Conservation (phyloP, 2,113 vertebrate species). For the Petroica traversi region DNA sequence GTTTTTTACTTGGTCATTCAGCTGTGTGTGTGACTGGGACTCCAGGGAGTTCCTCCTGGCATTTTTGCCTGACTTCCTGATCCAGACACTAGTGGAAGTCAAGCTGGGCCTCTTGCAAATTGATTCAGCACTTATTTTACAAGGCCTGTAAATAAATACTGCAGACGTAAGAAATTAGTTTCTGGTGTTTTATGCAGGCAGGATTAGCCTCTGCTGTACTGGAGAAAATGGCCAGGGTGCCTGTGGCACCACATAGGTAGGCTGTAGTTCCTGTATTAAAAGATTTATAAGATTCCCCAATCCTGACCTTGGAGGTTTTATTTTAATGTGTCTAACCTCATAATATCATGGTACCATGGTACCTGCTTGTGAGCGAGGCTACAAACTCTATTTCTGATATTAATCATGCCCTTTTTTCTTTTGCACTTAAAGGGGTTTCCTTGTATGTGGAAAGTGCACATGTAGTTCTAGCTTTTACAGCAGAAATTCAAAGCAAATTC, state of each 20-base stretch:
- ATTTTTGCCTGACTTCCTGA: background rate
- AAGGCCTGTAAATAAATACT: background rate
- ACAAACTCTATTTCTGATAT: background rate
- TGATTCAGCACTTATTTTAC: background rate
- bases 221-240: background rate
- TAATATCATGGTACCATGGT: background rate
- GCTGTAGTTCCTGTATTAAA: background rate
- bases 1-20: background rate
- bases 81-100: background rate
- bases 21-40: background rate
- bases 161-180: background rate
- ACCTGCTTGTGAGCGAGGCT: background rate
- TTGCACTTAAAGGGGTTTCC: background rate
- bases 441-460: background rate
- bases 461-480: background rate
- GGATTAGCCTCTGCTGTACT: background rate
- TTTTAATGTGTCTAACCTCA: background rate
- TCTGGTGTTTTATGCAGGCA: background rate
- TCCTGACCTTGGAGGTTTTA: background rate
- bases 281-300: background rate
- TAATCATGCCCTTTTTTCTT: background rate
- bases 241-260: background rate
- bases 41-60: background rate
- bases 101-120: background rate
- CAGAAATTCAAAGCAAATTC: background rate